Conservation (phyloP, 2,113 vertebrate species). For the Polypterus senegalus region DNA sequence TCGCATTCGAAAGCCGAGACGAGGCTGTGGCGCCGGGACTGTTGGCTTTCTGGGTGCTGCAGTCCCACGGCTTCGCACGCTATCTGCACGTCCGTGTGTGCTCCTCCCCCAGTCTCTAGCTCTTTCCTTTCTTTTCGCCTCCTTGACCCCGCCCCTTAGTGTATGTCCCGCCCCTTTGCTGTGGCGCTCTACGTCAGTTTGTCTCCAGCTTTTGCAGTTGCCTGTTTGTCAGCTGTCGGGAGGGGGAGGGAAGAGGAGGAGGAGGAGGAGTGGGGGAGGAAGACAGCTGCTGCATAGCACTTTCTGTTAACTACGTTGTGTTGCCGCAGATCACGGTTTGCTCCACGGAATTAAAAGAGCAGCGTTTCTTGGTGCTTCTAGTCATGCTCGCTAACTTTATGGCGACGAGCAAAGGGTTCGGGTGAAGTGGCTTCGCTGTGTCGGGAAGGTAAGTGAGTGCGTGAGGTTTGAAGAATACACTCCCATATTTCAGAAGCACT, state of each 20-base stretch:
- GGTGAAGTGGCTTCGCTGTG: slow-evolving; percentile 6
- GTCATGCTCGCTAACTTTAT: slow-evolving; percentile 11
- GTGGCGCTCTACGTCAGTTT: background rate
- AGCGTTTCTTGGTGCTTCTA: background rate
- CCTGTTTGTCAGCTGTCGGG: slow-evolving; percentile 11
- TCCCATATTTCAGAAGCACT: background rate
- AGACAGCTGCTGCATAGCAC: slow-evolving; percentile 1
- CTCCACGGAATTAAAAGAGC: background rate
- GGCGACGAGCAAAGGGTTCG: background rate
- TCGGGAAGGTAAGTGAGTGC: slow-evolving; percentile 5
- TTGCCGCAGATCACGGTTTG: background rate
- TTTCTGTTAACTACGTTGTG: slow-evolving; percentile 9
- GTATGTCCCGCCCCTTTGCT: too few species aligned
- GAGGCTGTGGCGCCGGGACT: too few species aligned
- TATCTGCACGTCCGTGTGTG: too few species aligned
- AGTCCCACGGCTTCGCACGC: too few species aligned
- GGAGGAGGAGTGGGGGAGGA: background rate
- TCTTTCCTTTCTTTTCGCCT: too few species aligned
- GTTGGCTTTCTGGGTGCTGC: too few species aligned
- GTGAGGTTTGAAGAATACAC: background rate
- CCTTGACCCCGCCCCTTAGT: too few species aligned
- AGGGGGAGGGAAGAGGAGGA: background rate
- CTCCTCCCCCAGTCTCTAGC: too few species aligned
- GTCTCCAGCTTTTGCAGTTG: background rate
- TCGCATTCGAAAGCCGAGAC: too few species aligned